Evolutionary conservation across 2,113 vertebrate genomes (phyloP).

Genomic region (Lethenteron camtschaticum): DNA sequence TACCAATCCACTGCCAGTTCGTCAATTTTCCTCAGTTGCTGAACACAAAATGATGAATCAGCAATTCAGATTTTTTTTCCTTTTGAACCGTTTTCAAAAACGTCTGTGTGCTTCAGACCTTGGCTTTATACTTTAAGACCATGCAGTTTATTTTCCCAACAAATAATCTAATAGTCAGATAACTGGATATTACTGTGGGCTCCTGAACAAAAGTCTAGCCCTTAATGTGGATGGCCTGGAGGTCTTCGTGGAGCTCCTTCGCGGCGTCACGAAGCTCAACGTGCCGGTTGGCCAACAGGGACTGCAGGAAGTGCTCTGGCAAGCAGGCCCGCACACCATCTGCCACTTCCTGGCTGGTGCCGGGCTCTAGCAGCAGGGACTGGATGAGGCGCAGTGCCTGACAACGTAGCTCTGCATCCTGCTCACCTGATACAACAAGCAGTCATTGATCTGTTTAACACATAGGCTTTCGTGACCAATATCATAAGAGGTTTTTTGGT

Average conservation of each 20-base stretch:
- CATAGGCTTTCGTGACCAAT: too few species aligned
- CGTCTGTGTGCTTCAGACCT: too few species aligned
- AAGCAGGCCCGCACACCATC: not conserved
- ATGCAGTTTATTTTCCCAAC: too few species aligned
- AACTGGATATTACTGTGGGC: too few species aligned
- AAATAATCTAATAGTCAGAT: too few species aligned
- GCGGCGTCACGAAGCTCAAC: not conserved
- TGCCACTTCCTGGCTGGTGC: not conserved
- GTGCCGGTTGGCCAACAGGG: not conserved
- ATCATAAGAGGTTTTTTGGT: too few species aligned
- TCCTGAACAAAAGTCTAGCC: not conserved
- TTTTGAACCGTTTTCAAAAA: too few species aligned
- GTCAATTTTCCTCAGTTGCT: too few species aligned
- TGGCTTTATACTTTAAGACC: too few species aligned
- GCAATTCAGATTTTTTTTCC: too few species aligned
- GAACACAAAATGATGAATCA: too few species aligned
- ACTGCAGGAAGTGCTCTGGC: not conserved
- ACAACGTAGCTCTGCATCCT: not conserved
- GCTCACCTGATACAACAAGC: not conserved
- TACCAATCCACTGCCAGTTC: too few species aligned
- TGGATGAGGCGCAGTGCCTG: slow-evolving; percentile 1
- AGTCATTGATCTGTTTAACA: not conserved
- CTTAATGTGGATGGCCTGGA: not conserved
- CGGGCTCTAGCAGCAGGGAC: slow-evolving; percentile 1
- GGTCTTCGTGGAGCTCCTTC: not conserved